Percentiles rank a stretch among this genome's conserved stretches.
Conservation (phyloP, 2,113 vertebrate genomes). For the Trachemys scripta region DNA sequence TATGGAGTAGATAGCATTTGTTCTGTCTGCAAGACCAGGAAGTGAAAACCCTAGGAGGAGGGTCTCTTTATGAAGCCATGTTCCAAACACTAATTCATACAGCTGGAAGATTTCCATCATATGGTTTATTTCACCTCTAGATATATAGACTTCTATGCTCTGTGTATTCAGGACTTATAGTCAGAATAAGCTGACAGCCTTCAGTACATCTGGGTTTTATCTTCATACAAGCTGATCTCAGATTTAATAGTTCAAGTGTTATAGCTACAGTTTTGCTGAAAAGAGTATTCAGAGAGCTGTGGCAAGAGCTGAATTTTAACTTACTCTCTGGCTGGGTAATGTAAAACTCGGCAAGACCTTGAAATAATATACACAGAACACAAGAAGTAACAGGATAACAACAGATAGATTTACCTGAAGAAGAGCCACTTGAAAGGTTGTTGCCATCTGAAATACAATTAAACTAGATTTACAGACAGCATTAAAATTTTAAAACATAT, state of each 20-base stretch:
- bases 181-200: slow-evolving; percentile 38
- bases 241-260: slow-evolving; percentile 42
- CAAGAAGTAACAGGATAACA: slow-evolving; percentile 52
- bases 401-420: slow-evolving; percentile 75
- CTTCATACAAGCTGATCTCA: slow-evolving; percentile 11
- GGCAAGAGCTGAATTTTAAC: slow-evolving; percentile 36
- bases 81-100: slow-evolving; percentile 14
- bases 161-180: background rate
- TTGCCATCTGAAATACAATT: slow-evolving; percentile 80
- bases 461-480: slow-evolving; percentile 72
- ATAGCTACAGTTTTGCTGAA: slow-evolving; percentile 39
- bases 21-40: slow-evolving; percentile 23
- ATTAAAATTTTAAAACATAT: slow-evolving; percentile 37
- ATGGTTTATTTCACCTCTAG: slow-evolving; percentile 23
- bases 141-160: background rate
- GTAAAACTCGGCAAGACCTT: slow-evolving; percentile 62
- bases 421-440: slow-evolving; percentile 77
- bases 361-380: slow-evolving; percentile 60
- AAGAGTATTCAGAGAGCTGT: slow-evolving; percentile 31
- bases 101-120: rapidly evolving
- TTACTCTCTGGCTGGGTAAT: slow-evolving; percentile 25
- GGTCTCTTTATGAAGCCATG: background rate
- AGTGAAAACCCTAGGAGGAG: background rate
- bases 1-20: background rate
- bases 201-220: slow-evolving; percentile 40